Evolutionary conservation across 2,797 vertebrate species (phyloP).

Genomic region (Champsocephalus esox): DNA sequence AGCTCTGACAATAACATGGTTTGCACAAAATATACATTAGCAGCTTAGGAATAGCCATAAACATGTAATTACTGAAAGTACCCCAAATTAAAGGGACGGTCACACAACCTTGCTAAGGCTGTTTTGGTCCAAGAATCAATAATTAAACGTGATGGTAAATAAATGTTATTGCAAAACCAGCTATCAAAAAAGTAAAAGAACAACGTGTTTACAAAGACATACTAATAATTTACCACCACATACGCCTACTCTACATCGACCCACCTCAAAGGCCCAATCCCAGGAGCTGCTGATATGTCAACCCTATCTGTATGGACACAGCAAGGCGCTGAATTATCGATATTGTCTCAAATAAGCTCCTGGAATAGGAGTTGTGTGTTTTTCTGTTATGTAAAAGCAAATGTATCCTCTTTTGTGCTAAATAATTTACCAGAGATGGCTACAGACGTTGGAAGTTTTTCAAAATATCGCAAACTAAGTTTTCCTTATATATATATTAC

Average conservation of each 20-base stretch:
- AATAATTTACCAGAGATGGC: conserved; percentile 20
- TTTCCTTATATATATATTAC: conserved; percentile 1
- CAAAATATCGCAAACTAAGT: not conserved
- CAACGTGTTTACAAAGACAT: conserved; percentile 56
- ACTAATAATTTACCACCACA: conserved; percentile 75
- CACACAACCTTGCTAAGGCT: conserved; percentile 21
- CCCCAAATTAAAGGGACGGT: conserved; percentile 62
- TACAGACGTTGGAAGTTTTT: not conserved
- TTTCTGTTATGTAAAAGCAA: not conserved
- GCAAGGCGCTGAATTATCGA: conserved; percentile 31
- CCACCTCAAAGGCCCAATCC: conserved; percentile 66
- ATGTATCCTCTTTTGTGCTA: not conserved
- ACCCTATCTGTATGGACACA: conserved; percentile 54
- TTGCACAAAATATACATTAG: conserved; percentile 53
- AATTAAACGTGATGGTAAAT: conserved; percentile 55
- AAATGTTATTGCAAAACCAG: conserved; percentile 50
- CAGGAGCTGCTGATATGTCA: conserved; percentile 37
- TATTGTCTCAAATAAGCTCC: not conserved
- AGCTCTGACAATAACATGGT: conserved; percentile 40
- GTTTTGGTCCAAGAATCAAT: conserved; percentile 60
- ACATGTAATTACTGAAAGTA: conserved; percentile 69
- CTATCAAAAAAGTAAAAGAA: conserved; percentile 13
- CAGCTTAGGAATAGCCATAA: conserved; percentile 32
- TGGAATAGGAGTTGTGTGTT: conserved; percentile 6
- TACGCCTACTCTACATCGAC: conserved; percentile 56